Conservation (phyloP, 2,797 vertebrate species). For the Carduelis carduelis region DNA sequence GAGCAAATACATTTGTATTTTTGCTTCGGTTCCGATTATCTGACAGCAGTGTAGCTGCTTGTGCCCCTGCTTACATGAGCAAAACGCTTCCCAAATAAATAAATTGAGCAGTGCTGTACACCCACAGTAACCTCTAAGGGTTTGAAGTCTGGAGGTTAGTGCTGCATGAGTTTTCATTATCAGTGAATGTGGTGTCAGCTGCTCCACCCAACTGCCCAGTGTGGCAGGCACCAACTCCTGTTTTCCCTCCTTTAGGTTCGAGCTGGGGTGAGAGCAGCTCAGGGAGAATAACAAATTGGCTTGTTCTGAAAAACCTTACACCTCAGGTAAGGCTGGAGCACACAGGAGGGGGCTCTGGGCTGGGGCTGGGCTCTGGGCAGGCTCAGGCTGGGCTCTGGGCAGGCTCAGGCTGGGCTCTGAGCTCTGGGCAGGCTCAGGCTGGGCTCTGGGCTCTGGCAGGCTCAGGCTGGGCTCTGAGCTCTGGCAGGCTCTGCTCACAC, state of each 20-base stretch:
- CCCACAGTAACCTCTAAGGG: background rate
- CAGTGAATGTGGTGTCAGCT: background rate
- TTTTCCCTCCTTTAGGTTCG: constrained; percentile 78
- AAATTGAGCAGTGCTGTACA: background rate
- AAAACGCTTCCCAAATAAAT: background rate
- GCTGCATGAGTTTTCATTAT: rapidly evolving
- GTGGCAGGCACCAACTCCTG: background rate
- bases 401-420: too few relatives aligned
- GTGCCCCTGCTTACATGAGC: background rate
- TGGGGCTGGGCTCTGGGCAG: background rate
- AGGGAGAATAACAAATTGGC: constrained; percentile 97
- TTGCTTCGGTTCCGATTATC: background rate
- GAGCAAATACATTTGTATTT: background rate
- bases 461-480: background rate
- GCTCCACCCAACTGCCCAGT: rapidly evolving
- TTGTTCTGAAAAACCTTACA: constrained; percentile 99
- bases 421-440: too few relatives aligned
- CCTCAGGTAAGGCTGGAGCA: constrained; percentile 86
- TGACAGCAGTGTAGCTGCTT: background rate
- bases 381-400: too few relatives aligned
- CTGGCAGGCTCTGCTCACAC: background rate
- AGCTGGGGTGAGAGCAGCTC: constrained; percentile 98
- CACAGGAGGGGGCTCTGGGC: rapidly evolving
- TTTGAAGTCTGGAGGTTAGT: background rate
- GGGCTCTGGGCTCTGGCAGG: background rate